These are phyloP conservation scores for Andrena dorsata DNA, from an alignment of 2,888 invertebrate genomes.

Conservation along the genomic window DNA sequence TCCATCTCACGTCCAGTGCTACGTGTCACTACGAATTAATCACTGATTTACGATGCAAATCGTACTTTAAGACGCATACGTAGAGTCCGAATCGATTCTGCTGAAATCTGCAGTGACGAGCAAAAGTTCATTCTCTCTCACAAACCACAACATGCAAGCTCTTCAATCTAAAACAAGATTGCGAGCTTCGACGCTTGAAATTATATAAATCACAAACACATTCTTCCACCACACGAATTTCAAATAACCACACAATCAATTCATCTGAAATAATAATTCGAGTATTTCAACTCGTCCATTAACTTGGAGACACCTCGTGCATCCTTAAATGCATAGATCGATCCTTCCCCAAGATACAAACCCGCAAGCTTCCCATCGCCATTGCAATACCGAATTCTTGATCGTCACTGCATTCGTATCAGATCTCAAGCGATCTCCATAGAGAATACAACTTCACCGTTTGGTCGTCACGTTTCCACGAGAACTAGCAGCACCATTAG, in stretches of 20 bases:
- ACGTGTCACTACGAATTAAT: slow-evolving; percentile 50
- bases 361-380: slow-evolving; percentile 14
- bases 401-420: too few species aligned
- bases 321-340: background rate
- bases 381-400: slow-evolving; percentile 5
- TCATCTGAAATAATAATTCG: too few species aligned
- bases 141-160: too few species aligned
- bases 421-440: background rate
- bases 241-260: too few species aligned
- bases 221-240: too few species aligned
- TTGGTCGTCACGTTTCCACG: background rate
- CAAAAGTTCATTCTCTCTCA: slow-evolving; percentile 2
- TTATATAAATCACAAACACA: too few species aligned
- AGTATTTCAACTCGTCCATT: background rate
- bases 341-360: too few species aligned
- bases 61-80: background rate
- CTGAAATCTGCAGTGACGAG: slow-evolving; percentile 23
- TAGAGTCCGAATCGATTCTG: background rate
- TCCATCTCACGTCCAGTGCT: slow-evolving; percentile 68
- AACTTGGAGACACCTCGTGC: background rate
- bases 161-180: too few species aligned
- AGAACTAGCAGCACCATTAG: slow-evolving; percentile 21
- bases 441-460: background rate
- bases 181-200: too few species aligned
- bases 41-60: slow-evolving; percentile 27